Conservation (phyloP, 1,140 invertebrate genomes). For the Drosophila bocki region DNA sequence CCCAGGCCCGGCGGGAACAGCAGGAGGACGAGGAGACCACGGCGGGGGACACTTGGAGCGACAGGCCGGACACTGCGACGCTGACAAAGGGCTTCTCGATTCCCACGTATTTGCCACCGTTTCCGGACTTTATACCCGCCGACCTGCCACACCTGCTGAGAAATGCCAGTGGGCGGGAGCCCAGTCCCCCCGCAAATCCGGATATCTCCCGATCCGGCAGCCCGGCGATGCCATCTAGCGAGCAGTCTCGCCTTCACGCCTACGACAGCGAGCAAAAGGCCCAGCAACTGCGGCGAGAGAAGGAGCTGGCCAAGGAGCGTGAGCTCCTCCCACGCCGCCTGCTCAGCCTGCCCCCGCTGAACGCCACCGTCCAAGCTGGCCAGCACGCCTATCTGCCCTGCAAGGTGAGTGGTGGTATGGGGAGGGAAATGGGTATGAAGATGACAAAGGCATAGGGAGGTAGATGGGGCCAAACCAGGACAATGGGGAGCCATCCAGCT, state of each 20-base stretch:
- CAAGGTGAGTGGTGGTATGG: conserved; percentile 87
- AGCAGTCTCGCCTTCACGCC: conserved; percentile 58
- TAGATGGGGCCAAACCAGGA: neutral
- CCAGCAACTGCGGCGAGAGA: conserved; percentile 59
- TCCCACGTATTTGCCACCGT: conserved; percentile 76
- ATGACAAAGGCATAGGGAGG: neutral
- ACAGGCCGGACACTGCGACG: conserved; percentile 69
- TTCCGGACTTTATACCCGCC: conserved; percentile 73
- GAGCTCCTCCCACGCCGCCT: conserved; percentile 52
- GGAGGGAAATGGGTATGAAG: neutral
- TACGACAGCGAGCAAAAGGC: conserved; percentile 76
- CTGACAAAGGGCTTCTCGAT: conserved; percentile 75
- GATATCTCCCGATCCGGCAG: conserved; percentile 7
- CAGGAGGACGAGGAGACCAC: conserved; percentile 46
- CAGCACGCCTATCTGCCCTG: conserved; percentile 94
- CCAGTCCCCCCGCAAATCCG: neutral
- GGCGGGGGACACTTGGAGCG: conserved; percentile 60
- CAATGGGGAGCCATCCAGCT: conserved; percentile 24
- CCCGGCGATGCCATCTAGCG: conserved; percentile 5
- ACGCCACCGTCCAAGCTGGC: conserved; percentile 93
- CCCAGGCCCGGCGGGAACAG: conserved; percentile 16
- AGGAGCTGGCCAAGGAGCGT: conserved; percentile 68
- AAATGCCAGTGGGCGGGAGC: conserved; percentile 21
- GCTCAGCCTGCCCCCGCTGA: conserved; percentile 83
- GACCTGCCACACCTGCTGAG: conserved; percentile 59